These are phyloP conservation scores for Lindbergichthys nudifrons DNA, from an alignment of 2,797 vertebrate species.

Conservation along the genomic window DNA sequence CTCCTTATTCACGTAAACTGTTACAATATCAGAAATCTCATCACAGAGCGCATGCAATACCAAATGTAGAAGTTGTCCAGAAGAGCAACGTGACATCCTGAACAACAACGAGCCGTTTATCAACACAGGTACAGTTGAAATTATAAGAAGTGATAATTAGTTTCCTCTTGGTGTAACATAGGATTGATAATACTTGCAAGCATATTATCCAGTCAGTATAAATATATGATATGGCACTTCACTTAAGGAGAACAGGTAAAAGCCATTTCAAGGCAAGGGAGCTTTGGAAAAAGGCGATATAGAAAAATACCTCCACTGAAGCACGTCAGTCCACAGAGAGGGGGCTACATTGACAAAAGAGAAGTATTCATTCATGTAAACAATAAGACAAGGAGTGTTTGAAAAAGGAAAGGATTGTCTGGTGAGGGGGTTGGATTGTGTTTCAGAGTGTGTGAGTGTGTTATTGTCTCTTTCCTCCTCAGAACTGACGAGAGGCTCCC, in stretches of 20 bases:
- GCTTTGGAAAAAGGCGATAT: conserved; percentile 39
- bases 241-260: conserved; percentile 40
- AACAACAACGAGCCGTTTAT: conserved; percentile 49
- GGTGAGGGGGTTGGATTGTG: conserved; percentile 14
- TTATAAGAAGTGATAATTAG: conserved; percentile 44
- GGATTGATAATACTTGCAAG: conserved; percentile 69
- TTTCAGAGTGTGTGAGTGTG: conserved; percentile 6
- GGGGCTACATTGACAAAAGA: conserved; percentile 48
- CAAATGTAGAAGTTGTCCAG: conserved; percentile 37
- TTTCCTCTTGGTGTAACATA: conserved; percentile 54
- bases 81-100: conserved; percentile 36
- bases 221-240: conserved; percentile 83
- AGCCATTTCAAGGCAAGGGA: conserved; percentile 26
- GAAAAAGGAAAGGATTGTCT: conserved; percentile 35
- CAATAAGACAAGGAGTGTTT: conserved; percentile 62
- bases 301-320: conserved; percentile 33
- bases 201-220: conserved; percentile 71
- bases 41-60: conserved; percentile 74
- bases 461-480: conserved; percentile 78
- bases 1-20: conserved; percentile 63
- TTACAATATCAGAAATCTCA: conserved; percentile 44
- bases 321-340: conserved; percentile 59
- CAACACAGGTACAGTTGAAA: conserved; percentile 29
- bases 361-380: conserved; percentile 68
- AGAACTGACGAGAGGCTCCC: conserved; percentile 91